A percentile compares a stretch with the other conserved stretches of the same genome.
Conservation (phyloP, 2,113 vertebrate species). For the Fregata magnificens region DNA sequence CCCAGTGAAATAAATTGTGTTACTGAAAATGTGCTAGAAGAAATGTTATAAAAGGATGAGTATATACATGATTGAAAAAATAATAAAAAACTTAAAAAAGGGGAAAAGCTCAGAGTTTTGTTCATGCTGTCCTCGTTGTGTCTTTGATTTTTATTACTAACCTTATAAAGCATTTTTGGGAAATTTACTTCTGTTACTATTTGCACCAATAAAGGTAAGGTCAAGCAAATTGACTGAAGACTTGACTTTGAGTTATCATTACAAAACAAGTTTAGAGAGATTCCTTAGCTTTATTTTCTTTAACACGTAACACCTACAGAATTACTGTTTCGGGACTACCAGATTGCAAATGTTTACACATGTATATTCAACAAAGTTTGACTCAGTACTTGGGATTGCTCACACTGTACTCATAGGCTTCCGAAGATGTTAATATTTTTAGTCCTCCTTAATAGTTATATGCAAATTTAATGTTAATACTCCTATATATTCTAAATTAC, state of each 20-base stretch:
- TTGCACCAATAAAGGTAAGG: background rate
- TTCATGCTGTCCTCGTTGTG: background rate
- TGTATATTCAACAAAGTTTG: background rate
- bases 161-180: background rate
- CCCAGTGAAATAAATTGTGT: background rate
- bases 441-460: background rate
- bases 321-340: rapidly evolving
- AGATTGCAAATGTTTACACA: background rate
- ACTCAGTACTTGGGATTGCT: background rate
- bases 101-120: background rate
- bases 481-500: background rate
- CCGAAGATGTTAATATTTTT: background rate
- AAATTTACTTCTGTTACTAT: background rate
- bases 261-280: background rate
- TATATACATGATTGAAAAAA: background rate
- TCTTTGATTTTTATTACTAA: background rate
- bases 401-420: background rate
- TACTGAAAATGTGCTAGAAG: background rate
- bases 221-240: background rate
- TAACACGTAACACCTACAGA: background rate
- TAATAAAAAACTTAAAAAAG: background rate
- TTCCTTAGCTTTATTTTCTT: background rate
- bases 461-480: background rate
- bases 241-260: background rate
- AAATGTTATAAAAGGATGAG: background rate